phyloP scores from a whole-genome alignment of 2,113 vertebrate genomes.

The Coptodon rendalli region DNA sequence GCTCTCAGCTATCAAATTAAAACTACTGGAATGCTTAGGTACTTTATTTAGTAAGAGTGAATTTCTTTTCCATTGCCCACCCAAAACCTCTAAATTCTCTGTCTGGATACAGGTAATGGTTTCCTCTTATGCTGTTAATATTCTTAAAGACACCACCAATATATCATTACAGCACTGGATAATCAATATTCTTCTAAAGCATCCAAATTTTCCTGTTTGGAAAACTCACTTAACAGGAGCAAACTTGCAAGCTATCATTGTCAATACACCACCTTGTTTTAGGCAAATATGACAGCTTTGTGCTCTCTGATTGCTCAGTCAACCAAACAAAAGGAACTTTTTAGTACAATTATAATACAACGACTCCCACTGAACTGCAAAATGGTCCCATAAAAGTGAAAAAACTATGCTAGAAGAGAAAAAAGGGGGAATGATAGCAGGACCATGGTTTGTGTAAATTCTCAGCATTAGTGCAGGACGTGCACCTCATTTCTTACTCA shows the following conservation, averaged over 20 bases:
- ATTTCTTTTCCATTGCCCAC: not conserved
- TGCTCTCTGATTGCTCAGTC: not conserved
- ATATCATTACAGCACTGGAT: not conserved
- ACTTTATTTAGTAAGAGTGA: not conserved
- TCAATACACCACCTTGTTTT: not conserved
- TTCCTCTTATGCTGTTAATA: not conserved
- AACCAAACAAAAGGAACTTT: not conserved
- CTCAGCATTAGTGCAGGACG: not conserved
- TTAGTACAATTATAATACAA: not conserved
- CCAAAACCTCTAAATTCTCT: not conserved
- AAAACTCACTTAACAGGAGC: not conserved
- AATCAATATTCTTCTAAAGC: not conserved
- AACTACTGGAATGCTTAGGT: not conserved
- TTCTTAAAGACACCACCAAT: not conserved
- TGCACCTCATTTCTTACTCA: constrained; percentile 10
- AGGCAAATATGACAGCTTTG: not conserved
- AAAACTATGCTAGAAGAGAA: not conserved
- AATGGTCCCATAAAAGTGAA: not conserved
- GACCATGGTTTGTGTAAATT: not conserved
- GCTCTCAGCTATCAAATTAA: not conserved
- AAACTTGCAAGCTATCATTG: not conserved
- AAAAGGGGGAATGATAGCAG: not conserved
- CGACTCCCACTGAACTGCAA: not conserved
- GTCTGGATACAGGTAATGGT: not conserved
- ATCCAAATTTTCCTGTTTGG: not conserved